phyloP scores from a whole-genome alignment of 1,140 invertebrate genomes.

The Panagrolaimus sp. region DNA sequence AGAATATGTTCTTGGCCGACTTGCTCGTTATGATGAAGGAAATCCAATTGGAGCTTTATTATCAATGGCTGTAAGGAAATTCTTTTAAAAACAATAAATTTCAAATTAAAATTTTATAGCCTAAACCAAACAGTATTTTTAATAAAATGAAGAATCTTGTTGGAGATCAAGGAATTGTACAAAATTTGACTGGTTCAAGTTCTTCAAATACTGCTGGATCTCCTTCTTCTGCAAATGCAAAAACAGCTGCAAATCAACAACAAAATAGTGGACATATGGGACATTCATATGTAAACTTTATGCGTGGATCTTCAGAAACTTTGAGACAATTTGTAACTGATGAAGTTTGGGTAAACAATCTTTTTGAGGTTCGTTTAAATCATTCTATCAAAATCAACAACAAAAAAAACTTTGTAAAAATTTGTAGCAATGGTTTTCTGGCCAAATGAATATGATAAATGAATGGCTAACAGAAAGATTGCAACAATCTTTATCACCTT shows the following conservation, averaged over 20 bases:
- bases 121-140: conserved; percentile 62
- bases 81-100: not conserved
- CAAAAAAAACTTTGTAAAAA: conserved; percentile 22
- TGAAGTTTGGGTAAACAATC: conserved; percentile 91
- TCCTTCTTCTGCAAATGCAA: conserved; percentile 17
- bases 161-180: conserved; percentile 47
- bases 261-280: conserved; percentile 66
- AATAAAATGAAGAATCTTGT: conserved; percentile 59
- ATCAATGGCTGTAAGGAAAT: conserved; percentile 72
- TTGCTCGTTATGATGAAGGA: conserved; percentile 94
- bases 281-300: conserved; percentile 93
- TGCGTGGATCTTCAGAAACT: conserved; percentile 92
- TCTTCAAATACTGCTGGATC: conserved; percentile 18
- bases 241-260: conserved; percentile 24
- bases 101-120: conserved; percentile 2
- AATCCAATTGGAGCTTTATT: conserved; percentile 93
- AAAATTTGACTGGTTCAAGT: conserved; percentile 20
- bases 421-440: conserved; percentile 82
- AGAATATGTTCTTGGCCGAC: conserved; percentile 83
- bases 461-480: conserved; percentile 88
- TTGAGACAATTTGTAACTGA: conserved; percentile 82
- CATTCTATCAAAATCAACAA: not conserved
- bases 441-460: conserved; percentile 85
- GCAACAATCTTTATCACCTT: conserved; percentile 86
- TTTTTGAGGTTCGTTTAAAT: conserved; percentile 75